Conservation (phyloP, 1,140 invertebrate species). For the Ericerus pela region DNA sequence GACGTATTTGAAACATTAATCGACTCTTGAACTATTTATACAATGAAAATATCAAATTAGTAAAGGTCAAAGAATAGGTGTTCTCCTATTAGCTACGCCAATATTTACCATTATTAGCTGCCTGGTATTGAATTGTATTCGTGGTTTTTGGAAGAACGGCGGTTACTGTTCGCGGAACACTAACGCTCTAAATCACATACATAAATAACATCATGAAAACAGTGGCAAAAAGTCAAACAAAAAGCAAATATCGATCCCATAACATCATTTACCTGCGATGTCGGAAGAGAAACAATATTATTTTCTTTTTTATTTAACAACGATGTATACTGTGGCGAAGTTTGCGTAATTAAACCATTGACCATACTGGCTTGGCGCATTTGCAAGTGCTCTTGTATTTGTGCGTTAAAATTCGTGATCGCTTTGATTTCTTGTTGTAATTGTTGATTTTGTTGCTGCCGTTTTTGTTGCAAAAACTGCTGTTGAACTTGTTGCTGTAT, state of each 20-base stretch:
- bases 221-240: background rate
- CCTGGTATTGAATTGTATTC: background rate
- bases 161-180: background rate
- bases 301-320: background rate
- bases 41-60: no score
- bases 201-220: background rate
- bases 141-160: background rate
- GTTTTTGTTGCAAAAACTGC: background rate
- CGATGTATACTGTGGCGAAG: background rate
- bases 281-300: background rate
- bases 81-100: no score
- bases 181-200: background rate
- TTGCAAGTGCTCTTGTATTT: constrained; percentile 1
- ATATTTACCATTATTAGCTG: background rate
- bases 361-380: background rate
- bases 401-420: background rate
- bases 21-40: no score
- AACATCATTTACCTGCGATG: background rate
- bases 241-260: background rate
- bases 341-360: background rate
- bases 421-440: constrained; percentile 6
- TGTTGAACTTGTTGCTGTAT: constrained; percentile 3
- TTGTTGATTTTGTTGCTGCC: constrained; percentile 1
- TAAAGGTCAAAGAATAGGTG: no score
- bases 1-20: background rate